Evolutionary conservation across 2,888 invertebrate genomes (phyloP).

Genomic region (Uropetala carovei): DNA sequence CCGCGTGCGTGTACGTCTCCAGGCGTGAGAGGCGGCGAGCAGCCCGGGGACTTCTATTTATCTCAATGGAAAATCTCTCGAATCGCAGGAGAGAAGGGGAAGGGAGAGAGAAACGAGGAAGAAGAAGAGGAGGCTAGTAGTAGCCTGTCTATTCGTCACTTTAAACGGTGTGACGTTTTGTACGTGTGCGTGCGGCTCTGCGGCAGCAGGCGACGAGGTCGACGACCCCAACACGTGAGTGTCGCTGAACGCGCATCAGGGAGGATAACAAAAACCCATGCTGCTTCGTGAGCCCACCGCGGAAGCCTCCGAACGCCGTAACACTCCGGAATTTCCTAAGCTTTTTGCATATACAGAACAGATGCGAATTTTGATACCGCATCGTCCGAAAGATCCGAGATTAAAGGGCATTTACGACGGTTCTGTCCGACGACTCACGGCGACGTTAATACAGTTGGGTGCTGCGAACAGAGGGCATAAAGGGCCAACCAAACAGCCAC

Average conservation of each 20-base stretch:
- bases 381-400: not conserved
- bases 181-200: not conserved
- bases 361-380: not conserved
- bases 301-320: not conserved
- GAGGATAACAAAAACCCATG: constrained; percentile 32
- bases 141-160: constrained; percentile 1
- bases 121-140: too few species aligned
- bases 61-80: not conserved
- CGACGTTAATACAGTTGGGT: too few species aligned
- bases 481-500: too few species aligned
- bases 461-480: too few species aligned
- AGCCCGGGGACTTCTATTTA: not conserved
- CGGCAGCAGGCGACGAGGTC: not conserved
- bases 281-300: not conserved
- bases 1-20: not conserved
- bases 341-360: constrained; percentile 5
- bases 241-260: too few species aligned
- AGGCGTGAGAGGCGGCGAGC: not conserved
- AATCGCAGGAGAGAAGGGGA: not conserved
- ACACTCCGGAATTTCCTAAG: not conserved
- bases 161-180: not conserved
- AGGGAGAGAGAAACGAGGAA: not conserved
- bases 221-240: not conserved
- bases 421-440: not conserved
- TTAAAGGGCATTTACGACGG: not conserved